Base-by-base conservation (phyloP, 1,140 invertebrate species). In the Thaumatotibia leucotreta region DNA sequence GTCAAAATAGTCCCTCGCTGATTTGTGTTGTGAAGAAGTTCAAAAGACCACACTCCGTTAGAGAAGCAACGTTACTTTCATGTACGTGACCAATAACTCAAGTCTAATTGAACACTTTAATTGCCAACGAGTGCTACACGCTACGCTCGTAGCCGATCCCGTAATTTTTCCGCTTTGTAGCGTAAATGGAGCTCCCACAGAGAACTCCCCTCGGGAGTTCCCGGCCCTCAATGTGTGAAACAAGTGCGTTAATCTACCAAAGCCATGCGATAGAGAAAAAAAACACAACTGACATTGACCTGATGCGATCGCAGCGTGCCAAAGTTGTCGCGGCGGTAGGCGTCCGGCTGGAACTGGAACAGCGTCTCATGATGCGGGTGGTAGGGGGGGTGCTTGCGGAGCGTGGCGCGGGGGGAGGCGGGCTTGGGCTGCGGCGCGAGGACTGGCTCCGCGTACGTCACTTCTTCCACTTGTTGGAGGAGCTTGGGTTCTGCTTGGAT, bases 391-490 rank as follows among this genome's bases (percentile, higher is more conserved):
- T 73, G 94, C 93, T 91, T 96, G 95, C 96, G 92, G 71, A 97
- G 93, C 4, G 96, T 97, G 49, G 95, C 96, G 79, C 97, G 96
- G 0, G 96, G 96, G 2, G 96, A 97, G 63, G 95, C 94, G 6
- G 94, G 93, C 79, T 94, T 94, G 0, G 95, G 95, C 54, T 92
- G 92, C 1, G 96, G 96, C 0, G 97, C 94, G 5, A 97, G 82
- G 2, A 97, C 96, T 0, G 96, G 96, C 77, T 97, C 96, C 0
- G 96, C 96, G 85, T 97, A 97, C 3, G 96, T 97, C 61, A 97
- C 96, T 87, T 97, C 96, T 85, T 97, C 96, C 17, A 93, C 93
- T 89, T 97, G 96, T 8, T 96, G 95, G 50, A 97, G 88, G 27
- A 97, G 88, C 80, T 97, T 97, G 0, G 96, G 96, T 78, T 97